Base-by-base conservation (phyloP, 2,888 invertebrate species). In the Cerastoderma edule region DNA sequence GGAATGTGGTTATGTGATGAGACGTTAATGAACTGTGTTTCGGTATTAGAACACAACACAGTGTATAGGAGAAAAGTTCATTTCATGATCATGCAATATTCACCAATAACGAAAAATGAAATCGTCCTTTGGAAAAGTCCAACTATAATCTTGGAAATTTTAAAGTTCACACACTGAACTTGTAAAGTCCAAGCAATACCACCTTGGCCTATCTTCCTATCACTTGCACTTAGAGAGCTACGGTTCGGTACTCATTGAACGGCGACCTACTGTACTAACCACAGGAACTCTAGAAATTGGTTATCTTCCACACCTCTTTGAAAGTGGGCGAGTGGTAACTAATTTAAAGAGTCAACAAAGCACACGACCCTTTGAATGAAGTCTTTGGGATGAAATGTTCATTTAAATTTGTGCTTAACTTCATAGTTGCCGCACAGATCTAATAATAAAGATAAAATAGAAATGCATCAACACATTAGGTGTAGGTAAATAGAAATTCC, bases 361-460 rank as follows among this genome's bases (percentile, higher is more conserved):
- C 22, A 1, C n/a, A 1, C 16, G 60, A 60, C 39, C 27, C 39
- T 60, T 60, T 33, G n/a, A 35, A n/a, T 30, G 22, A 60, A 35
- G 60, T 60, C 60, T 60, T 39, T 60, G 22, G 8, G 24, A 27
- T 35, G 60, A 22, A 60, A 33, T 24, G 60, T 60, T 60, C 39
- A 60, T 60, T 39, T 60, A 39, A 60, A 32, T 60, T 60, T 60
- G 60, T 60, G 60, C 60, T 60, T 60, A 60, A 60, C 60, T 39
- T 60, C 60, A 60, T 22, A 60, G 60, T 39, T 60, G 60, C 24
- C 60, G 60, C 60, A 60, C 60, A 22, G 60, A 60, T 60, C 60
- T 60, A 60, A 60, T 60, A 60, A 60, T 60, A 60, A 60, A 60
- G 60, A 39, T 39, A 60, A 60, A 60, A 33, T 60, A 33, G 33